Evolutionary conservation across 92 coral and sea anemone genomes (phyloP), one percentile per base, ranked within the genome.

Genomic region (Zoanthus gigantus): DNA sequence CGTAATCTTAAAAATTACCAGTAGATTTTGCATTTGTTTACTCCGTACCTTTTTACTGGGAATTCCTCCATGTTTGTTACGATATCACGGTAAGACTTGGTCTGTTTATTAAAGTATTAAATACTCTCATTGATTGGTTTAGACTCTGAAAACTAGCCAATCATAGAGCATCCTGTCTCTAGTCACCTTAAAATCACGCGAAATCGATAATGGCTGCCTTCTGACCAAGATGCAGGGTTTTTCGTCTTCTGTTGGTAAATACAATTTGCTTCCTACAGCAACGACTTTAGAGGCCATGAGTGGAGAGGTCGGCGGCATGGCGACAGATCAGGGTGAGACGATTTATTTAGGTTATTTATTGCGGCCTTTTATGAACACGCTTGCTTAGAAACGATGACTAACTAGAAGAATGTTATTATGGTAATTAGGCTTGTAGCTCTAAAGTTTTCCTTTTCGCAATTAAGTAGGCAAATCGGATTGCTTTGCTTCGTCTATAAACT

Each of bases 181-280:
- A 50, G 56, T 50, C 32, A 23, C 1, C 10, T 4, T 12, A 10
- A 23, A 12, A 18, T 32, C 79, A 74, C 58, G 63, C 82, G 63
- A 54, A 11, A 0, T 28, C 4, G 37, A 76, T 47, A 0, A 50
- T 76, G 80, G 65, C 45, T 48, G 80, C 45, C 32, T n/a, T 14
- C 57, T 76, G 63, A 50, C 3, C 9, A 46, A 77, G 52, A 77
- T 77, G 82, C 67, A 46, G 7, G 23, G 66, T 52, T 28, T 23
- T 8, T 77, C 82, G 6, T 30, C 82, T 53, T 54, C 68, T 31
- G 28, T 77, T 54, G 82, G 82, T 30, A 77, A 31, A 53, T 77
- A 77, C 11, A 77, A 77, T 23, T 57, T 77, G 67, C 82, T 77
- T 53, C 82, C 82, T 10, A 46, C 82, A 12, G 61, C 82, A 13